A percentile compares a stretch with the other conserved stretches of the same genome.
These are phyloP conservation scores for Popillia japonica DNA, from an alignment of 1,140 invertebrate genomes.

Conservation along the genomic window DNA sequence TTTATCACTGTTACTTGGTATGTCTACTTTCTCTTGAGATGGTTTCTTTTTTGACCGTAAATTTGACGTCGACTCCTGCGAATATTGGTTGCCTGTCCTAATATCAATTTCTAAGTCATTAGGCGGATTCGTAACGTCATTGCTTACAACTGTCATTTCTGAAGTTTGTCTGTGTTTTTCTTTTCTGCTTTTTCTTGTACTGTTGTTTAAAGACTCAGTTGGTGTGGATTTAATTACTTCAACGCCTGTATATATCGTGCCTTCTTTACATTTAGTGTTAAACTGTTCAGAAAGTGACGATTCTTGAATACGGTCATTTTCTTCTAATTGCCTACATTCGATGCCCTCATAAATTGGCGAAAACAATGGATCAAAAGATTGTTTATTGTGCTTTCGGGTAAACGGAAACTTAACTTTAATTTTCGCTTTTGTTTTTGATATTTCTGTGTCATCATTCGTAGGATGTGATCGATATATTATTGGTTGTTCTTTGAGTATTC, in stretches of 20 bases:
- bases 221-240: neutral
- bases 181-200: neutral
- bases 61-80: too few relatives aligned
- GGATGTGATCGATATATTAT: neutral
- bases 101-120: too few relatives aligned
- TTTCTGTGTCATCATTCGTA: neutral
- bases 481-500: neutral
- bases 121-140: neutral
- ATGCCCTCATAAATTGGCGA: neutral
- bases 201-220: neutral
- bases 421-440: neutral
- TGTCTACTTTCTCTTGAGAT: too few relatives aligned
- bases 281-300: neutral
- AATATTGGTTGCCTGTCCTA: too few relatives aligned
- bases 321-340: neutral
- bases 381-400: neutral
- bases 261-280: neutral
- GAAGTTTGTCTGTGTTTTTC: neutral
- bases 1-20: too few relatives aligned
- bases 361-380: neutral
- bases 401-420: conserved; percentile 5
- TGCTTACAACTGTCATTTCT: neutral
- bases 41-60: too few relatives aligned
- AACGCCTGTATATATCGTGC: neutral
- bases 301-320: neutral